Conservation (phyloP, 2,888 invertebrate species). For the Eupithecia inturbata region DNA sequence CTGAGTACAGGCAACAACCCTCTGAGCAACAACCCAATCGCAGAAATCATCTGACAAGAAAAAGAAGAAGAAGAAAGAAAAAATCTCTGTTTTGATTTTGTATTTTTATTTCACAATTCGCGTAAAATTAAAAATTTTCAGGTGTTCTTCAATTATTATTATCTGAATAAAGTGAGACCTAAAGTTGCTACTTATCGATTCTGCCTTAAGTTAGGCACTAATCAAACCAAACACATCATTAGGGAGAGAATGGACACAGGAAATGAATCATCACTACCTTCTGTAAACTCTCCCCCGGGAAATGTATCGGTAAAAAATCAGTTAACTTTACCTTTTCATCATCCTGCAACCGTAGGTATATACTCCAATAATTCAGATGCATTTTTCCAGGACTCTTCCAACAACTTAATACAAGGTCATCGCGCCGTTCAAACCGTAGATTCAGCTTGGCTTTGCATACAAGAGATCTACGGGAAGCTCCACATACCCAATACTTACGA, state of each 20-base stretch:
- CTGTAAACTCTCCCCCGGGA: not conserved
- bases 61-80: too few relatives aligned
- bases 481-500: conserved; percentile 71
- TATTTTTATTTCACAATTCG: too few relatives aligned
- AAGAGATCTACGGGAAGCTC: conserved; percentile 67
- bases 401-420: conserved; percentile 60
- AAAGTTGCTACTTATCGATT: too few relatives aligned
- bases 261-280: conserved; percentile 1
- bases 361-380: not conserved
- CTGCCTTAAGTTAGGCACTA: too few relatives aligned
- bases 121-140: too few relatives aligned
- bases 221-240: not conserved
- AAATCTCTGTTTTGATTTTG: too few relatives aligned
- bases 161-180: too few relatives aligned
- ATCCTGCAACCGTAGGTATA: not conserved
- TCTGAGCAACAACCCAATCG: too few relatives aligned
- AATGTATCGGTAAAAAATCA: conserved; percentile 3
- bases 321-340: not conserved
- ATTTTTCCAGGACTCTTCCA: conserved; percentile 52
- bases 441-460: conserved; percentile 68
- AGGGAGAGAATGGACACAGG: conserved; percentile 17
- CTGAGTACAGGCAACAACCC: too few relatives aligned
- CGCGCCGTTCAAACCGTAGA: conserved; percentile 63
- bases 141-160: too few relatives aligned
- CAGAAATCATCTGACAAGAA: too few relatives aligned